Evolutionary conservation across 2,888 invertebrate species (phyloP), one percentile per base, ranked within the genome.

Genomic region (Copidosoma aretas): DNA sequence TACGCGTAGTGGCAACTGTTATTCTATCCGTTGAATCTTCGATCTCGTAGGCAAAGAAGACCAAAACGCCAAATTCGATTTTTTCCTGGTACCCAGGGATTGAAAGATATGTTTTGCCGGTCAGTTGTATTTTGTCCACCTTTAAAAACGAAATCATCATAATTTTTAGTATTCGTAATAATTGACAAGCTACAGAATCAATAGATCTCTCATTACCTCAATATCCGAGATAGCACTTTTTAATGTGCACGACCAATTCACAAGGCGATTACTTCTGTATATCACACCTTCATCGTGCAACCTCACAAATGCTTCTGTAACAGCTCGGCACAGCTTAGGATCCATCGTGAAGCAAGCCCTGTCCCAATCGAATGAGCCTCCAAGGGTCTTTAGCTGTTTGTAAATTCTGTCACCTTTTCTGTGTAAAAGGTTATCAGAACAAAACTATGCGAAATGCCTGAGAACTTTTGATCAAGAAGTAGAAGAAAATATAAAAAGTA

Each of bases 201-300:
- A 25, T 1, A 46, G 39, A 39, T 52, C 64, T 52, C 12, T 22
- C 17, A 25, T 72, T 73, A 89, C 97, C 85, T 99, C 99, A 74
- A 99, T 98, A 82, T 99, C 99, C 0, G 98, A 98, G 75, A 99
- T 99, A 12, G 98, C 98, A 60, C 97, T 98, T 80, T 95, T 94
- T 17, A 99, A 86, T 0, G 94, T 88, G 80, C 98, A 99, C 0
- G 97, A 98, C 99, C 99, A 99, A 86, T 99, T 99, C 4, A 99
- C 98, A 12, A 99, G 88, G 52, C 96, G 89, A 78, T 95, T 95
- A 61, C 94, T 94, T 19, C 98, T 89, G 84, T 98, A 98, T 81
- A 99, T 96, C 77, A 93, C 88, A 8, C 94, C 94, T 0, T 88
- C 87, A 71, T 96, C 95, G 81, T 96, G 95, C 46, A 98, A 85